These are phyloP conservation scores for Tetanocera ferruginea DNA, from an alignment of 2,888 invertebrate genomes.

Conservation along the genomic window DNA sequence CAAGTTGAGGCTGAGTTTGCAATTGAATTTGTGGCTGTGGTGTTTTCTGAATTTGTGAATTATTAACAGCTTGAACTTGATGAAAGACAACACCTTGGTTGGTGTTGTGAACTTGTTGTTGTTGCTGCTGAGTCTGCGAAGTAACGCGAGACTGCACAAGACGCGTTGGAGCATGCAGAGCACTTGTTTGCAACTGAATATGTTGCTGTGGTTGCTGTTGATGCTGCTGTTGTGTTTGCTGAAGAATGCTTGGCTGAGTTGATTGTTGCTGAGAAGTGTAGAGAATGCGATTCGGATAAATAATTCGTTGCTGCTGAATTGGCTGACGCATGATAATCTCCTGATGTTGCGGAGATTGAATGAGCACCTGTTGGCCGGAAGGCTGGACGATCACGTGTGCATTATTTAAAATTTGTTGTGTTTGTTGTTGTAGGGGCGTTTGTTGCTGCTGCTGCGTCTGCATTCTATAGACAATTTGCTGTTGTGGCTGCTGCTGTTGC, in stretches of 20 bases:
- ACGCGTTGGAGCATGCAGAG: constrained; percentile 57
- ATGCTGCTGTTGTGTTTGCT: constrained; percentile 50
- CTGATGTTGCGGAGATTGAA: constrained; percentile 64
- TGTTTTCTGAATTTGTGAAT: constrained; percentile 48
- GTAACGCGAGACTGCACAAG: constrained; percentile 59
- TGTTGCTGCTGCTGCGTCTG: constrained; percentile 60
- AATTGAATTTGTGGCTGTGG: constrained; percentile 44
- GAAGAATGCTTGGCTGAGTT: constrained; percentile 38
- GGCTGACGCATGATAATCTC: constrained; percentile 67
- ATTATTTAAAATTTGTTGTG: constrained; percentile 61
- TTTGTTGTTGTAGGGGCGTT: constrained; percentile 57
- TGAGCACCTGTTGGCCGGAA: constrained; percentile 63
- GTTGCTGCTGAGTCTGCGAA: constrained; percentile 42
- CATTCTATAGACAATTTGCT: constrained; percentile 48
- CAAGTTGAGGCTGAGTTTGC: constrained; percentile 47
- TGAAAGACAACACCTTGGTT: constrained; percentile 60
- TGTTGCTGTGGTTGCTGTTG: constrained; percentile 56
- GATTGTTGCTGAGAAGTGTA: constrained; percentile 54
- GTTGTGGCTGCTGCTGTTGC: constrained; percentile 54
- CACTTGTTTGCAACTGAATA: constrained; percentile 51
- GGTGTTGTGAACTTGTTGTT: constrained; percentile 46
- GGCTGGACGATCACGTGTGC: constrained; percentile 63
- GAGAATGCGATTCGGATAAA: constrained; percentile 62
- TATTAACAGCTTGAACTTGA: constrained; percentile 54
- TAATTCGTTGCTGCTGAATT: constrained; percentile 60